Percentiles rank a stretch among this genome's conserved stretches.
These are phyloP conservation scores for Sminthurinus signatus DNA, from an alignment of 1,140 invertebrate species.

Conservation along the genomic window DNA sequence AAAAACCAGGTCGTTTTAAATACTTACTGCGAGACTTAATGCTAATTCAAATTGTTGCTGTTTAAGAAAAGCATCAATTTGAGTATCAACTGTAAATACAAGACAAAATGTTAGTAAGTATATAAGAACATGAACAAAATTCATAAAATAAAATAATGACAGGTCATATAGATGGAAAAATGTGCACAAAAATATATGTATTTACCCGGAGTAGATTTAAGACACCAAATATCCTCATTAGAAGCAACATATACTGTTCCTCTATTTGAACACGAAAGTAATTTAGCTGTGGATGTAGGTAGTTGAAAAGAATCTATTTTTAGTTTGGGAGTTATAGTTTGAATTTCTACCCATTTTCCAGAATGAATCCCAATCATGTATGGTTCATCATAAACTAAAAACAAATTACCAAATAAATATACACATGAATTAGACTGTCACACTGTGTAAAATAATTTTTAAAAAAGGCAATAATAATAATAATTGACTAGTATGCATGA, in stretches of 20 bases:
- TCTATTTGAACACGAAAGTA: slow-evolving; percentile 49
- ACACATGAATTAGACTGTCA: no score
- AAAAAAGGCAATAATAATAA: slow-evolving; percentile 6
- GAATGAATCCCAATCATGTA: slow-evolving; percentile 76
- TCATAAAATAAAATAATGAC: no score
- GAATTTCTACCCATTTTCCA: slow-evolving; percentile 69
- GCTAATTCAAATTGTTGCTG: slow-evolving; percentile 91
- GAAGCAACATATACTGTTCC: slow-evolving; percentile 82
- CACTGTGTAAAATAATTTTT: slow-evolving; percentile 8
- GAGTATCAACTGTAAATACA: slow-evolving; percentile 70
- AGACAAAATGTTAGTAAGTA: no score
- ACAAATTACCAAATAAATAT: no score
- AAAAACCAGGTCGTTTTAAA: neutral
- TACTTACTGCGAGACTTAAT: slow-evolving; percentile 78
- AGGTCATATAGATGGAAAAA: no score
- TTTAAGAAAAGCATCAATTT: slow-evolving; percentile 72
- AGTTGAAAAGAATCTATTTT: slow-evolving; percentile 66
- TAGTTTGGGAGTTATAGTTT: slow-evolving; percentile 63
- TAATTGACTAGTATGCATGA: slow-evolving; percentile 42
- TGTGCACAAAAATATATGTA: no score
- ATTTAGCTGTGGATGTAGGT: slow-evolving; percentile 30
- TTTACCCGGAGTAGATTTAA: slow-evolving; percentile 66
- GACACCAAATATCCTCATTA: slow-evolving; percentile 75
- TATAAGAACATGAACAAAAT: no score
- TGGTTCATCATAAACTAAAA: slow-evolving; percentile 85